Evolutionary conservation across 2,888 invertebrate species (phyloP).

Genomic region (Megalurothrips usitatus): DNA sequence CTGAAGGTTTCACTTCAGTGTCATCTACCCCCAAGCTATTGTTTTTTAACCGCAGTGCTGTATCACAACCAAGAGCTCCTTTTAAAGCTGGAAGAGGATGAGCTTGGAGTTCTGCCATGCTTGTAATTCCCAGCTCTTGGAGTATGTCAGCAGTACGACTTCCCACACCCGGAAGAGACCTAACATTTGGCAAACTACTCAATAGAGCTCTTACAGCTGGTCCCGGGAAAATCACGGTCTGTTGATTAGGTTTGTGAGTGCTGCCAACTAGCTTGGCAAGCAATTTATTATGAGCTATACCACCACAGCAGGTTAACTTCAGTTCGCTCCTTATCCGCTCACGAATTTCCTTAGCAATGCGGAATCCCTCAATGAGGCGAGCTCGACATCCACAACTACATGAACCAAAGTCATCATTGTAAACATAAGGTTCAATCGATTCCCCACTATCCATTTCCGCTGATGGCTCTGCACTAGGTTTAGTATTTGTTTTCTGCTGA

Average conservation of each 20-base stretch:
- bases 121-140: slow-evolving; percentile 59
- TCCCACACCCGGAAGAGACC: slow-evolving; percentile 72
- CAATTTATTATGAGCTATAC: slow-evolving; percentile 78
- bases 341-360: slow-evolving; percentile 72
- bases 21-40: slow-evolving; percentile 72
- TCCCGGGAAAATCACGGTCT: slow-evolving; percentile 71
- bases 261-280: slow-evolving; percentile 64
- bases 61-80: slow-evolving; percentile 63
- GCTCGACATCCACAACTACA: slow-evolving; percentile 72
- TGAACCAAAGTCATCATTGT: slow-evolving; percentile 31
- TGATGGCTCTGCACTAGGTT: neutral
- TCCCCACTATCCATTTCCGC: slow-evolving; percentile 36
- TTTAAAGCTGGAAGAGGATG: slow-evolving; percentile 38
- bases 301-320: slow-evolving; percentile 54
- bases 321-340: slow-evolving; percentile 62
- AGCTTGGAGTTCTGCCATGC: slow-evolving; percentile 58
- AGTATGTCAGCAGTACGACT: slow-evolving; percentile 63
- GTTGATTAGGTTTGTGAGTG: slow-evolving; percentile 68
- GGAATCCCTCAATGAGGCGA: slow-evolving; percentile 64
- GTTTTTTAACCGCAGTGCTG: slow-evolving; percentile 63
- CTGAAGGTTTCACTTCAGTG: slow-evolving; percentile 65
- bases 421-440: slow-evolving; percentile 34
- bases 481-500: neutral
- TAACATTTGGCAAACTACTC: slow-evolving; percentile 57
- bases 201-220: slow-evolving; percentile 59